Evolutionary conservation across 1,140 invertebrate genomes (phyloP).

Genomic region (Mizuhopecten yessoensis): DNA sequence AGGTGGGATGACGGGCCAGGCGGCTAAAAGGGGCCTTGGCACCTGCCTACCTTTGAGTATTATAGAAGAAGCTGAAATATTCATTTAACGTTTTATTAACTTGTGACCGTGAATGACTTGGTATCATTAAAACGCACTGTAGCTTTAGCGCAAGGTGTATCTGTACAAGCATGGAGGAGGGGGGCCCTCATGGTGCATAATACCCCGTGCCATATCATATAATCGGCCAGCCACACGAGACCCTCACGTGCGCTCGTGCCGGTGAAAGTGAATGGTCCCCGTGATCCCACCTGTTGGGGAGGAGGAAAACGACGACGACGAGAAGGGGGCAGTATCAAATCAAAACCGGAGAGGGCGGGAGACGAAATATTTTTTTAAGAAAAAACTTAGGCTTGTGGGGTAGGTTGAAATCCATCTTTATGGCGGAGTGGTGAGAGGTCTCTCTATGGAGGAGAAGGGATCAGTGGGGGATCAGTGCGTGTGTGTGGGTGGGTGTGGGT

Average conservation of each 20-base stretch:
- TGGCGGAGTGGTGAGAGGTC: too few relatives aligned
- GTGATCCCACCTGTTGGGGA: background rate
- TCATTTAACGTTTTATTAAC: slow-evolving; percentile 29
- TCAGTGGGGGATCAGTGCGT: too few relatives aligned
- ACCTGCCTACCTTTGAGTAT: slow-evolving; percentile 23
- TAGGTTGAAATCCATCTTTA: too few relatives aligned
- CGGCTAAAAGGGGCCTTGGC: background rate
- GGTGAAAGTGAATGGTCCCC: background rate
- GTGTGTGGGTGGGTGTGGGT: too few relatives aligned
- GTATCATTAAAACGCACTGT: background rate
- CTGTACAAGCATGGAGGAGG: background rate
- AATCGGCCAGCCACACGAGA: background rate
- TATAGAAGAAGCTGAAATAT: slow-evolving; percentile 19
- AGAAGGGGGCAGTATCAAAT: too few relatives aligned
- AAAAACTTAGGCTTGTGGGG: too few relatives aligned
- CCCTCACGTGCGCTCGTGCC: background rate
- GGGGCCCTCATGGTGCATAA: background rate
- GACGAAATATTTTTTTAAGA: too few relatives aligned
- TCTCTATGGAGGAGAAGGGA: too few relatives aligned
- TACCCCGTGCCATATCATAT: background rate
- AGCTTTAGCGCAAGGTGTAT: background rate
- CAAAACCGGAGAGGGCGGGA: too few relatives aligned
- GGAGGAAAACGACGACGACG: too few relatives aligned
- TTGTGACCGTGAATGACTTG: slow-evolving; percentile 16
- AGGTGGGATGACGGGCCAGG: background rate